Evolutionary conservation across 2,797 vertebrate genomes (phyloP), one percentile per base, ranked within the genome.

Genomic region (Periophthalmus magnuspinnatus): DNA sequence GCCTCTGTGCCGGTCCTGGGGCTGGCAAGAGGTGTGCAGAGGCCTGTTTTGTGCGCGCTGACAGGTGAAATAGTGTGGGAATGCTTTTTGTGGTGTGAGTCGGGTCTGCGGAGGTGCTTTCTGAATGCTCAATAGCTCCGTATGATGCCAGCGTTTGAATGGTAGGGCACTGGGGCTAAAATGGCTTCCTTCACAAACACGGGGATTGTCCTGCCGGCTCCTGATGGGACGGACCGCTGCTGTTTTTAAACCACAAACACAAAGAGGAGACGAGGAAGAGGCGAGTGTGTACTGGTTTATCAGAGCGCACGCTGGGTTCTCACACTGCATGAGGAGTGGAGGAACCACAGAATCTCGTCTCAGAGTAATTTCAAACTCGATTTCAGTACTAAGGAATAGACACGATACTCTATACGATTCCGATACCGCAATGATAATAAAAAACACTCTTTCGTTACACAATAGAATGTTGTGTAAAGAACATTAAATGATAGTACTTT

Each of bases 21-120:
- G 87, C 86, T 91, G 89, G 89, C 90, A 88, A 88, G 91, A 92
- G 90, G 89, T 91, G 88, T 78, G 81, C 86, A 57, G 80, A 72
- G 74, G 84, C 84, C 80, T 84, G 87, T 88, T 90, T 90, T 91
- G 89, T 91, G 86, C 88, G 88, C 67, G 24, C 82, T 91, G 91
- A 92, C 91, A 92, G 91, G 91, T 92, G 90, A 92, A 91, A 91
- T 91, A 92, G 89, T 92, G 91, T 92, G 91, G 91, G 91, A 92
- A 90, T 82, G 85, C 88, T 90, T 90, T 91, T 90, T 90, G 91
- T 92, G 80, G 87, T 70, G 77, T 89, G 88, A 90, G 91, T 91
- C 84, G 83, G 82, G 77, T 82, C 89, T 84, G 81, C 85, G 84
- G 90, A 89, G 89, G 87, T 90, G 85, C 87, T 63, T 66, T n/a